Evolutionary conservation across 2,797 vertebrate species (phyloP), one percentile per base, ranked within the genome.

Genomic region (Amphiprion clarkii): DNA sequence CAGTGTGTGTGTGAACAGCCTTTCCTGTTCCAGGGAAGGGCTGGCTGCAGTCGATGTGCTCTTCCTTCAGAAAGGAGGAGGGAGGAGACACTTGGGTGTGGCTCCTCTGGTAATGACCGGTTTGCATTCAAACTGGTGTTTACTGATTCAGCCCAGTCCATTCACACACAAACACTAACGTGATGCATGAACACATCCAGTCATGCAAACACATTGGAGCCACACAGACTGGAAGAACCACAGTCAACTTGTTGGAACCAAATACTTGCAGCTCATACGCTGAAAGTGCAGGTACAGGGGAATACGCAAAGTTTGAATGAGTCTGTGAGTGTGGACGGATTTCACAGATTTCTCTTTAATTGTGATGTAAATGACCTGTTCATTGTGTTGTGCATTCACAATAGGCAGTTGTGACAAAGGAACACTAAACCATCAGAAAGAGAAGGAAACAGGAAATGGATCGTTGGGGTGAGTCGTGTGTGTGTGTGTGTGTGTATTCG

Each of bases 81-180:
- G 71, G 66, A 73, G 64, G 57, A 40, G 23, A 59, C 63, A 58
- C 27, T 71, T 61, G 91, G 91, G 93, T 86, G 93, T 91, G 93
- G 85, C 86, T 33, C 57, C 53, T 67, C 62, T 55, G 54, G 77
- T 92, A 93, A 94, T 91, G 73, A 92, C 79, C 0, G 68, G 88
- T 86, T 92, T 84, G 79, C 57, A 60, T 84, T 88, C 75, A 82
- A 91, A 90, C 81, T 76, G 27, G 84, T 91, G 89, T 92, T 91
- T 93, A 89, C 79, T 58, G 89, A 82, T 84, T 67, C 79, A 49
- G 52, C 71, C 49, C 59, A 2, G 70, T 78, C 59, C 74, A 71
- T 84, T 87, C 86, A 87, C 79, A 69, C 73, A 75, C 82, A 79
- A 71, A 82, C 71, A 71, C 66, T 53, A 70, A 44, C 54, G 27